Percentiles rank a stretch among this genome's conserved stretches.
Conservation (phyloP, 2,113 vertebrate species). For the Colius striatus region DNA sequence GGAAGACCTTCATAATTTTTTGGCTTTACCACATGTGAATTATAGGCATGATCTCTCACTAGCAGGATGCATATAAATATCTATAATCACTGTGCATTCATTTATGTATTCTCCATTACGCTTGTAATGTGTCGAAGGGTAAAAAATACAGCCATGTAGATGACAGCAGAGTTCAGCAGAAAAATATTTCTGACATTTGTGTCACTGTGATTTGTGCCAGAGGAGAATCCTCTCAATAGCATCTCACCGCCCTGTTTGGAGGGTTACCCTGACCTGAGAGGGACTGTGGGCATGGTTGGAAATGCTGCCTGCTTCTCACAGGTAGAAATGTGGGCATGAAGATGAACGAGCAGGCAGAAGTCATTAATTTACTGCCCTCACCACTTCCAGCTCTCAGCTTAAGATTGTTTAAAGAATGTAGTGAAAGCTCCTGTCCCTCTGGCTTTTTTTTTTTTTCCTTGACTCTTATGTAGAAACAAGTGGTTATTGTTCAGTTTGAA, state of each 20-base stretch:
- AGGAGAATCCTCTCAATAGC: neutral
- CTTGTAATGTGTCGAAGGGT: slow-evolving; percentile 25
- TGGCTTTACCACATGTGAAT: slow-evolving; percentile 46
- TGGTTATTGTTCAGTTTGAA: neutral
- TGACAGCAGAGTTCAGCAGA: neutral
- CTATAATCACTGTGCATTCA: slow-evolving; percentile 34
- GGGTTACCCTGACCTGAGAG: neutral
- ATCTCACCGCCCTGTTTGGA: neutral
- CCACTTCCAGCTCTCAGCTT: neutral
- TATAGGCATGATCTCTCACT: slow-evolving; percentile 44
- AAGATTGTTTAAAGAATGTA: neutral
- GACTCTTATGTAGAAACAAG: neutral
- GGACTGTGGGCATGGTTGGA: neutral
- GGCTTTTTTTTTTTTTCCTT: neutral
- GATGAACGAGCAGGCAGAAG: neutral
- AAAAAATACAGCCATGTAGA: neutral
- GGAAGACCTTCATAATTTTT: slow-evolving; percentile 54
- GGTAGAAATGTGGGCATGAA: neutral
- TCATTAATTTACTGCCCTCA: neutral
- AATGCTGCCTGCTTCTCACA: neutral
- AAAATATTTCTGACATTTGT: neutral
- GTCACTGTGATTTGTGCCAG: neutral
- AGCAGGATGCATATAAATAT: slow-evolving; percentile 55
- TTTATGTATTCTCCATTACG: slow-evolving; percentile 51
- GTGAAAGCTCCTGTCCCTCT: neutral